phyloP scores from a whole-genome alignment of 2,113 vertebrate species.

The Boulengeromyrus knoepffleri region DNA sequence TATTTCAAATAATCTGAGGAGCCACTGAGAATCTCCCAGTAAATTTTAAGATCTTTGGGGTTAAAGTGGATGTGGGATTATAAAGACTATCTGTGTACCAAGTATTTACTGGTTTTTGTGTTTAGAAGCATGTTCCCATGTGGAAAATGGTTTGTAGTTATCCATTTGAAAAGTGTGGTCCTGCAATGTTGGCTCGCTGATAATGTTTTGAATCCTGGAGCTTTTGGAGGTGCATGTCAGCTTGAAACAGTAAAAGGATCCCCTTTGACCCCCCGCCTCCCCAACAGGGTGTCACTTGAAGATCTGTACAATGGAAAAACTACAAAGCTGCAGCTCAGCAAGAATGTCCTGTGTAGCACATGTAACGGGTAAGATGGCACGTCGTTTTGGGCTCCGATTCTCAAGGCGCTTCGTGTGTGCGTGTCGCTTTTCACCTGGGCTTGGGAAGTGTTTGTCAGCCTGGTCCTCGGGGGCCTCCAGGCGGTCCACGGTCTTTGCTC shows the following conservation, averaged over 20 bases:
- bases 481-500: neutral
- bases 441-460: neutral
- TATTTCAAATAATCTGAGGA: neutral
- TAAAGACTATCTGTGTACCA: neutral
- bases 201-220: neutral
- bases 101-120: neutral
- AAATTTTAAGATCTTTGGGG: neutral
- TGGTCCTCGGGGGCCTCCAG: neutral
- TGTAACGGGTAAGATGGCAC: constrained; percentile 81
- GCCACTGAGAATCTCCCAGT: neutral
- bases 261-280: constrained; percentile 5
- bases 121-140: neutral
- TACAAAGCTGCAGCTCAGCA: constrained; percentile 97
- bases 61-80: neutral
- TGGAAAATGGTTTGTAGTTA: neutral
- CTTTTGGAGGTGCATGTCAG: neutral
- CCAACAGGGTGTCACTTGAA: constrained; percentile 89
- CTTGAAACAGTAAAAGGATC: neutral
- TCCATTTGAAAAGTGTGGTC: neutral
- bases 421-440: neutral
- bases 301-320: constrained; percentile 98
- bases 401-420: neutral
- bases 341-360: constrained; percentile 91
- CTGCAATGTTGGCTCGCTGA: neutral
- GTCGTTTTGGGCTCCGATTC: neutral